These are phyloP conservation scores for Lasioglossum morio DNA, from an alignment of 2,888 invertebrate species.

Conservation along the genomic window DNA sequence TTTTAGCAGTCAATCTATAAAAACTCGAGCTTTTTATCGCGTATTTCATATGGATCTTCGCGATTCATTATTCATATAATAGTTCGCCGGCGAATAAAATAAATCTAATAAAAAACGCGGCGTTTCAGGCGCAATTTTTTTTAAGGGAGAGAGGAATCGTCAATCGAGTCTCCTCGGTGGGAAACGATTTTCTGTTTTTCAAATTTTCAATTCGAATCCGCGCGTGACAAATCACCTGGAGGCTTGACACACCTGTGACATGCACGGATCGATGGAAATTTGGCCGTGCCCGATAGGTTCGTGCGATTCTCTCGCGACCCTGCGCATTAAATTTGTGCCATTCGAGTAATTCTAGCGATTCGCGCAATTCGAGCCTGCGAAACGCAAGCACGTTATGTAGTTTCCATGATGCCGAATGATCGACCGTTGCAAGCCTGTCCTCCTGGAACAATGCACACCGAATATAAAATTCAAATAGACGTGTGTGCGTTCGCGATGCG, in stretches of 20 bases:
- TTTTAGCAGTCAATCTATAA: not conserved
- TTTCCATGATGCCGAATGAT: slow-evolving; percentile 37
- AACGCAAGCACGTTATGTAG: slow-evolving; percentile 41
- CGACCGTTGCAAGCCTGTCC: slow-evolving; percentile 34
- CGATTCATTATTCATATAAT: not conserved
- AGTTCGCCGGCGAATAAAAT: not conserved
- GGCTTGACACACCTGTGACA: slow-evolving; percentile 22
- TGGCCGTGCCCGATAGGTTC: slow-evolving; percentile 32
- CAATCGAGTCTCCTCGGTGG: not conserved
- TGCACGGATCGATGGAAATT: slow-evolving; percentile 52
- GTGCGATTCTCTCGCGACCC: slow-evolving; percentile 39
- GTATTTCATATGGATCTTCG: not conserved
- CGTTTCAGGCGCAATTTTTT: not conserved
- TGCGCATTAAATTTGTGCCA: slow-evolving; percentile 49
- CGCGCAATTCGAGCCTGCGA: slow-evolving; percentile 47
- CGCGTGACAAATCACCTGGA: slow-evolving; percentile 45
- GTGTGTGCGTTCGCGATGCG: slow-evolving; percentile 53
- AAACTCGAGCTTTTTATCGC: not conserved
- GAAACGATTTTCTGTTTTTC: slow-evolving; percentile 5
- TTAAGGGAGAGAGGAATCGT: not conserved
- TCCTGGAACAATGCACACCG: slow-evolving; percentile 56
- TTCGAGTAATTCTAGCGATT: slow-evolving; percentile 43
- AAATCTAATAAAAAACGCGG: not conserved
- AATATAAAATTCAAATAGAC: slow-evolving; percentile 73
- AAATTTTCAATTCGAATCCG: slow-evolving; percentile 20